These are phyloP conservation scores for Villa cingulata DNA, from an alignment of 2,888 invertebrate genomes.

Conservation along the genomic window DNA sequence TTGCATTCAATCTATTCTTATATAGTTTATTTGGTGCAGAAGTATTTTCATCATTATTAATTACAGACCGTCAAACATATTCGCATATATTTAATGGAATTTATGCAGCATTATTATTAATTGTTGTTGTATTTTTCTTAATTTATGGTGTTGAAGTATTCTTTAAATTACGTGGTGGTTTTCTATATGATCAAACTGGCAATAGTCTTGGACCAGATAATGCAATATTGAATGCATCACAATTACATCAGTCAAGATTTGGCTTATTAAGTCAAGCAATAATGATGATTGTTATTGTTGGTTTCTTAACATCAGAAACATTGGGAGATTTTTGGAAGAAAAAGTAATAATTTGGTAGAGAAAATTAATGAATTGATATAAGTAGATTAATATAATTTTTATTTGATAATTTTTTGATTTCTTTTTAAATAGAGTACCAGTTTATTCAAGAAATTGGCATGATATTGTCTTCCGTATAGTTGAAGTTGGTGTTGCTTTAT, in stretches of 20 bases:
- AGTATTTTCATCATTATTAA: slow-evolving; percentile 33
- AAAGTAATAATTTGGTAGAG: slow-evolving; percentile 42
- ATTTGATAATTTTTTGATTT: not conserved
- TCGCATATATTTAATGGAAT: slow-evolving; percentile 82
- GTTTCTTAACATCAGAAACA: slow-evolving; percentile 82
- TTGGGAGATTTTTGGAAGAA: slow-evolving; percentile 87
- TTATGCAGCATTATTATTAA: slow-evolving; percentile 79
- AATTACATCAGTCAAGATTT: slow-evolving; percentile 78
- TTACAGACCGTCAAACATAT: slow-evolving; percentile 38
- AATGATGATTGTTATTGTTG: slow-evolving; percentile 78
- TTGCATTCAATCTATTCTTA: slow-evolving; percentile 76
- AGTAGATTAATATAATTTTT: not conserved
- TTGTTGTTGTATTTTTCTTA: slow-evolving; percentile 82
- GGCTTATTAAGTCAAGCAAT: slow-evolving; percentile 81
- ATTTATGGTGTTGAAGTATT: slow-evolving; percentile 90
- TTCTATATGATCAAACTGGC: slow-evolving; percentile 58
- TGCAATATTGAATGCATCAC: slow-evolving; percentile 61
- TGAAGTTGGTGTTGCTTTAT: slow-evolving; percentile 84
- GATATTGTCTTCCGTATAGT: slow-evolving; percentile 80
- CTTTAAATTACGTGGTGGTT: slow-evolving; percentile 83
- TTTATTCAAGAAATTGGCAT: slow-evolving; percentile 83
- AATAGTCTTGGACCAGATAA: slow-evolving; percentile 42
- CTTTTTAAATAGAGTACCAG: slow-evolving; percentile 51
- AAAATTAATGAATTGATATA: not conserved
- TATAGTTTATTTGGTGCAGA: slow-evolving; percentile 74